A percentile compares a stretch with the other conserved stretches of the same genome.
These are phyloP conservation scores for Corydoras sp. DNA, from an alignment of 2,113 vertebrate genomes.

Conservation along the genomic window DNA sequence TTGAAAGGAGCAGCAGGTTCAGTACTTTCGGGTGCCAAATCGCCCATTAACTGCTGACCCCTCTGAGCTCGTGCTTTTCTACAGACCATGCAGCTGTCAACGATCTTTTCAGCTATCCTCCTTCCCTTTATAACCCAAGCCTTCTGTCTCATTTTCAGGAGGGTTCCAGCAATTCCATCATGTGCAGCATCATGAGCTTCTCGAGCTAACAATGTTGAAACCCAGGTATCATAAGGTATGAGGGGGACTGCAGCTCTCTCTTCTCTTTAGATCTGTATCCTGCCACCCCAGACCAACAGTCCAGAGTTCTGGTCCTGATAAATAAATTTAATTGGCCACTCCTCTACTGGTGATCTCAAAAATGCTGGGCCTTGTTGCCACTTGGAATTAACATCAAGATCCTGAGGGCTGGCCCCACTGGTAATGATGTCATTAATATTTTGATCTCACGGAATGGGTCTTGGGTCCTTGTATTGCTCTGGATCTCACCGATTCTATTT, in stretches of 20 bases:
- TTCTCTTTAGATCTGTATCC: conserved; percentile 24
- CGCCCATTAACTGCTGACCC: no score
- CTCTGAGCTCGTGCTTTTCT: no score
- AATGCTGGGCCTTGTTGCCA: conserved; percentile 20
- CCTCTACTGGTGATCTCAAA: neutral
- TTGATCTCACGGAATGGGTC: conserved; percentile 15
- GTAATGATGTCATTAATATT: conserved; percentile 19
- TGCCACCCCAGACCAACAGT: conserved; percentile 18
- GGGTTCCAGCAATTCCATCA: no score
- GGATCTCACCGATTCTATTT: conserved; percentile 38
- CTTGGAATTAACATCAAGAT: neutral
- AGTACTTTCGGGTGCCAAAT: no score
- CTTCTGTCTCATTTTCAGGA: no score
- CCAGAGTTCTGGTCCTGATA: conserved; percentile 3
- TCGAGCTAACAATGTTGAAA: neutral
- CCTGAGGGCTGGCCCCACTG: conserved; percentile 2
- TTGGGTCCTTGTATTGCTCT: neutral
- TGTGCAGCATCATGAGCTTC: no score
- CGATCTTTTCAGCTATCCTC: no score
- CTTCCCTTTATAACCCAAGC: no score
- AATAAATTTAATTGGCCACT: conserved; percentile 32
- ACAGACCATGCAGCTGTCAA: no score
- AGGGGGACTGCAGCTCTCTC: no score
- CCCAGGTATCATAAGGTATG: conserved; percentile 25
- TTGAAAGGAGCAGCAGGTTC: no score